phyloP scores from a whole-genome alignment of 2,797 vertebrate species.

The Poecilia picta region DNA sequence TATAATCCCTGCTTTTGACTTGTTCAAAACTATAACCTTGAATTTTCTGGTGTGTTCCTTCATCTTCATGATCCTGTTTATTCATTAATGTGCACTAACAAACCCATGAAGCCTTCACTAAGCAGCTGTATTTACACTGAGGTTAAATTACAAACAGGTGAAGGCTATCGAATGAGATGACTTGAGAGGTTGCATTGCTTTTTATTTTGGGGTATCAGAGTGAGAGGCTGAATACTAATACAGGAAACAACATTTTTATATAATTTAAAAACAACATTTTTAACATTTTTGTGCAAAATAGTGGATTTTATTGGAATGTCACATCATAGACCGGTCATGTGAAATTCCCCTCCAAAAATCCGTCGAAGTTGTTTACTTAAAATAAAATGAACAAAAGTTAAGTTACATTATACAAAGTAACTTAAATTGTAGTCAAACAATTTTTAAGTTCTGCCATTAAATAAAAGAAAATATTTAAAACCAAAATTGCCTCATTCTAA shows the following conservation, averaged over 20 bases:
- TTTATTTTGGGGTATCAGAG: background rate
- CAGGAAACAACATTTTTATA: background rate
- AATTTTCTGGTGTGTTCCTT: background rate
- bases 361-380: background rate
- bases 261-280: background rate
- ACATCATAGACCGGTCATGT: background rate
- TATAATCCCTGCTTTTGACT: background rate
- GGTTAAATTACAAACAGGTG: background rate
- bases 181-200: background rate
- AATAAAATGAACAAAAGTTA: background rate
- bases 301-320: background rate
- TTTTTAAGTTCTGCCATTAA: background rate
- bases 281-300: background rate
- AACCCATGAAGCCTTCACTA: background rate
- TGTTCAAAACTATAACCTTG: background rate
- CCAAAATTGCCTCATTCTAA: background rate
- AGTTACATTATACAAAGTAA: background rate
- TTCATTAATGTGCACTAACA: background rate
- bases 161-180: background rate
- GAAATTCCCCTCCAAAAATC: background rate
- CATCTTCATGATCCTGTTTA: background rate
- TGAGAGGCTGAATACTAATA: background rate
- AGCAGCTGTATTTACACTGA: background rate
- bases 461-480: background rate
- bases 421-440: background rate